Evolutionary conservation across 2,888 invertebrate genomes (phyloP).

Genomic region (Zonitis immaculata): DNA sequence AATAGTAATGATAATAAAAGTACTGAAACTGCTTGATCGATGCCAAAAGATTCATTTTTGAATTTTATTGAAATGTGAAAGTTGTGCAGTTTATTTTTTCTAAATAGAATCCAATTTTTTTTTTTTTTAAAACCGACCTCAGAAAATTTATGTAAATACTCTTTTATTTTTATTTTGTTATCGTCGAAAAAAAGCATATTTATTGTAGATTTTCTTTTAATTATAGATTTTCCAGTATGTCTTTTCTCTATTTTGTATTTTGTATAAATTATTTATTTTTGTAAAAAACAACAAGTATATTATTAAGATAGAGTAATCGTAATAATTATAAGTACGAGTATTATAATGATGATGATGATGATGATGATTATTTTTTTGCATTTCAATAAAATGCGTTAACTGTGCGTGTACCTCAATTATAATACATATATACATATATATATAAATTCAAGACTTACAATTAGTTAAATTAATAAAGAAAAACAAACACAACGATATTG

Average conservation of each 20-base stretch:
- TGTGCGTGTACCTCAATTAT: slow-evolving; percentile 12
- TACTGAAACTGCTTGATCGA: neutral
- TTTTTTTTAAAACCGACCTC: neutral
- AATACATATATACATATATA: too few relatives aligned
- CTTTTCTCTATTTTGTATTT: slow-evolving; percentile 5
- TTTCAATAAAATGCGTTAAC: slow-evolving; percentile 17
- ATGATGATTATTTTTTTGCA: slow-evolving; percentile 7
- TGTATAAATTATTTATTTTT: slow-evolving; percentile 17
- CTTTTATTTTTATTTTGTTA: too few relatives aligned
- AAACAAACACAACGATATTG: neutral
- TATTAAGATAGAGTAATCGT: too few relatives aligned
- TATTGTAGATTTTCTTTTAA: slow-evolving; percentile 9
- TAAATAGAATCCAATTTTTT: neutral
- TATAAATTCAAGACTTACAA: neutral
- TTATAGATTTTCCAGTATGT: neutral
- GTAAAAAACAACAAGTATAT: too few relatives aligned
- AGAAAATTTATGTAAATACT: slow-evolving; percentile 3
- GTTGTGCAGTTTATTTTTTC: neutral
- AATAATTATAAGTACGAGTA: too few relatives aligned
- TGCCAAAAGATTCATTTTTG: slow-evolving; percentile 1
- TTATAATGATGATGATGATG: neutral
- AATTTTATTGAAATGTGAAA: slow-evolving; percentile 18
- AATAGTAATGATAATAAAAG: neutral
- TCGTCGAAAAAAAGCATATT: slow-evolving; percentile 8
- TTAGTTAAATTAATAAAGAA: neutral